phyloP scores from a whole-genome alignment of 2,888 invertebrate genomes.

The Sinodicranocentrus sp. region DNA sequence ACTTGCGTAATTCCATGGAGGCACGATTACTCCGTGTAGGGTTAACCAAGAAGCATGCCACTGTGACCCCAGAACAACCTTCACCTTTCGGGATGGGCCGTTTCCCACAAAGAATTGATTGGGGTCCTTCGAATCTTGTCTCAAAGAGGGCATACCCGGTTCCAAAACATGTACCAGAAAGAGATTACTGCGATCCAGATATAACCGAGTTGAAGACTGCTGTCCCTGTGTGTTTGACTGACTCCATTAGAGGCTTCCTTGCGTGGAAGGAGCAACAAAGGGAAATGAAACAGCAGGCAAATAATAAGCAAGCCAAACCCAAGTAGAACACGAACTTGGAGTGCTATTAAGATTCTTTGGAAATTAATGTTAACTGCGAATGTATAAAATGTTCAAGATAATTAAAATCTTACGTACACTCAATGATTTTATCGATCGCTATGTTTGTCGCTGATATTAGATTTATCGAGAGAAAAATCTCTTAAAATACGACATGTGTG shows the following conservation, averaged over 20 bases:
- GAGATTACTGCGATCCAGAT: conserved; percentile 19
- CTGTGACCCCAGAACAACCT: conserved; percentile 35
- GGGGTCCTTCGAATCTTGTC: conserved; percentile 71
- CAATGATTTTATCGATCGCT: too few species aligned
- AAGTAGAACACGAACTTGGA: too few species aligned
- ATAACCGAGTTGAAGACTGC: conserved; percentile 49
- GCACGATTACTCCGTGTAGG: conserved; percentile 59
- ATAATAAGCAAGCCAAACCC: too few species aligned
- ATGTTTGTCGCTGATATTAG: too few species aligned
- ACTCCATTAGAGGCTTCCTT: conserved; percentile 63
- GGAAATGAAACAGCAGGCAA: conserved; percentile 17
- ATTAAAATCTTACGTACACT: too few species aligned
- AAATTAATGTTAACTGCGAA: too few species aligned
- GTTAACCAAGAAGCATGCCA: conserved; percentile 63
- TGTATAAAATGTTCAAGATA: too few species aligned
- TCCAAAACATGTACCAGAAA: conserved; percentile 6
- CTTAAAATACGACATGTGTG: too few species aligned
- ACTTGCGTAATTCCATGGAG: conserved; percentile 63
- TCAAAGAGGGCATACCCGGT: conserved; percentile 42
- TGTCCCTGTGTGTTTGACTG: conserved; percentile 63
- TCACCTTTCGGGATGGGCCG: background rate
- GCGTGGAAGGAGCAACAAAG: conserved; percentile 45
- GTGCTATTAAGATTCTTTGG: too few species aligned
- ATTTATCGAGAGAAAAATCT: too few species aligned
- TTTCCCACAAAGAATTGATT: conserved; percentile 37